These are phyloP conservation scores for Calliphora vomitoria DNA, from an alignment of 2,888 invertebrate species.

Conservation along the genomic window DNA sequence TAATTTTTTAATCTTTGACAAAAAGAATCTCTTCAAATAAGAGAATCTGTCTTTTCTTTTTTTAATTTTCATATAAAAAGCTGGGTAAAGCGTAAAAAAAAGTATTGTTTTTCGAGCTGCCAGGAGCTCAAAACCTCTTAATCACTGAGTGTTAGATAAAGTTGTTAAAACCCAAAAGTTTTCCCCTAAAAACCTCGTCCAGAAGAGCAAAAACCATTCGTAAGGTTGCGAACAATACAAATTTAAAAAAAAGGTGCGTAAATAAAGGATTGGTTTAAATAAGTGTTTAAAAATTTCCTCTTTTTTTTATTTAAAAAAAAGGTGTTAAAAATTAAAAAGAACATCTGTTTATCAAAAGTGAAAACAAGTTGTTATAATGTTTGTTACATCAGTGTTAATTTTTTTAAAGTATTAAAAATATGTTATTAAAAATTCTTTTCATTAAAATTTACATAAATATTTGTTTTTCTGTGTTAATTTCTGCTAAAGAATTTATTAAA, in stretches of 20 bases:
- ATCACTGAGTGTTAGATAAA: constrained; percentile 37
- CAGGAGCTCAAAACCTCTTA: constrained; percentile 71
- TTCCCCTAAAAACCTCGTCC: constrained; percentile 44
- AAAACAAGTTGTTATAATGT: background rate
- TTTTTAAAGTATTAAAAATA: background rate
- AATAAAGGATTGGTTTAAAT: constrained; percentile 1
- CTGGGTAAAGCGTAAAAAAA: constrained; percentile 19
- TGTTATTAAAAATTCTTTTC: background rate
- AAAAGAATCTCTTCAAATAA: constrained; percentile 8
- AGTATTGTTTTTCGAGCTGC: constrained; percentile 75
- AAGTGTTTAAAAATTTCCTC: background rate
- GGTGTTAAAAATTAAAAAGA: background rate
- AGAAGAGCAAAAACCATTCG: constrained; percentile 91
- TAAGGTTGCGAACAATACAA: constrained; percentile 95
- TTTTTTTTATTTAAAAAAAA: background rate
- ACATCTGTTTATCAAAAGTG: background rate
- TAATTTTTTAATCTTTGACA: constrained; percentile 43
- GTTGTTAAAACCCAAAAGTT: constrained; percentile 64
- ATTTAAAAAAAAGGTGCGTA: constrained; percentile 84
- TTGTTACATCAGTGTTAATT: background rate
- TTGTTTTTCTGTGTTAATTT: constrained; percentile 23
- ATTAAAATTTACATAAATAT: constrained; percentile 9
- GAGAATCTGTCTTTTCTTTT: background rate
- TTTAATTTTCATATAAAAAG: constrained; percentile 68
- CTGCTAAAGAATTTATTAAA: background rate